These are phyloP conservation scores for Planococcus citri DNA, from an alignment of 1,140 invertebrate species.

Conservation along the genomic window DNA sequence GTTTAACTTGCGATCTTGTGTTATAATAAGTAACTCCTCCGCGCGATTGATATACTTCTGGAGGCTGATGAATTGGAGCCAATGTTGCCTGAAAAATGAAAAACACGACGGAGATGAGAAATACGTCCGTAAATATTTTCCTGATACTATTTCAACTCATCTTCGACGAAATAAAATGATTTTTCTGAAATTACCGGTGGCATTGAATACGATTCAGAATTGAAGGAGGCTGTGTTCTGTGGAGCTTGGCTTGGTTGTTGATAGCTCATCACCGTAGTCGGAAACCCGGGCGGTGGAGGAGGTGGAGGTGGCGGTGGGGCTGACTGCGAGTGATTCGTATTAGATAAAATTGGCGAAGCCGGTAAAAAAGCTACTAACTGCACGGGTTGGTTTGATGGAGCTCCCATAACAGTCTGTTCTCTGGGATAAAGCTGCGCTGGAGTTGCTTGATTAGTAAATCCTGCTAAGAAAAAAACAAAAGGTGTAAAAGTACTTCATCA, in stretches of 20 bases:
- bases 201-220: neutral
- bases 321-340: slow-evolving; percentile 6
- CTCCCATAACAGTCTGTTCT: slow-evolving; percentile 7
- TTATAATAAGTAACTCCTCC: slow-evolving; percentile 9
- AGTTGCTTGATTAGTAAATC: neutral
- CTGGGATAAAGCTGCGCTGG: neutral
- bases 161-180: neutral
- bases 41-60: neutral
- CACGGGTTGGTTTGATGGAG: neutral
- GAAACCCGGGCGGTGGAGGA: neutral
- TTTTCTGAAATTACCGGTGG: neutral
- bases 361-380: slow-evolving; percentile 1
- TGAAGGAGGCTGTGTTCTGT: neutral
- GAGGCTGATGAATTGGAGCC: neutral
- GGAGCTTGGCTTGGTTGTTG: neutral
- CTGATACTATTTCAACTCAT: neutral
- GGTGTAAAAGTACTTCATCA: neutral
- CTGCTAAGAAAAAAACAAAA: neutral
- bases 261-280: neutral
- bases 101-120: neutral
- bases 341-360: neutral
- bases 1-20: neutral
- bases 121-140: neutral
- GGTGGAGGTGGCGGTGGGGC: neutral
- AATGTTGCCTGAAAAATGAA: neutral